phyloP scores from a whole-genome alignment of 2,113 vertebrate genomes.

The Crotalus helleri region DNA sequence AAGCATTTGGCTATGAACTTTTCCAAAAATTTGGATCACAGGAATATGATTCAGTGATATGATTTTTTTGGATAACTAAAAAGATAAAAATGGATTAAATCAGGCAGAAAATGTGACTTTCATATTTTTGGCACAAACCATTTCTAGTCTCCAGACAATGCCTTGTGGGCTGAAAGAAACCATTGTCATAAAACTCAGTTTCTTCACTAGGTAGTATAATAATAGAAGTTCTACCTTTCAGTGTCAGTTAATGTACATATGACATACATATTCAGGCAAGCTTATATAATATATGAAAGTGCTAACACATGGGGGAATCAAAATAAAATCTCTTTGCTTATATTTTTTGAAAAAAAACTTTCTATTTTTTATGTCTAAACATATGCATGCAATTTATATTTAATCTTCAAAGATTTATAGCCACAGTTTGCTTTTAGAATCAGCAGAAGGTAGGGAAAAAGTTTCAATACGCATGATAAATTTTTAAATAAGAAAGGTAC shows the following conservation, averaged over 20 bases:
- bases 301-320: not conserved
- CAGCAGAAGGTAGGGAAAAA: not conserved
- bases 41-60: not conserved
- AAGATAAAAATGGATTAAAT: not conserved
- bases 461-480: not conserved
- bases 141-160: not conserved
- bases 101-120: not conserved
- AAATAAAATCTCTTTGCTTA: not conserved
- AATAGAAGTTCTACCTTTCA: not conserved
- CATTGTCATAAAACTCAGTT: not conserved
- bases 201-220: not conserved
- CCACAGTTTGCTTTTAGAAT: not conserved
- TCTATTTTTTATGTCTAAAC: not conserved
- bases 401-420: not conserved
- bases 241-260: not conserved
- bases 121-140: not conserved
- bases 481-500: not conserved
- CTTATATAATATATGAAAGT: not conserved
- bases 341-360: not conserved
- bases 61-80: not conserved
- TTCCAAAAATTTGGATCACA: not conserved
- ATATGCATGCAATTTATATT: not conserved
- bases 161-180: not conserved
- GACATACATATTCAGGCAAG: not conserved
- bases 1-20: not conserved